Base-by-base conservation (phyloP, 2,113 vertebrate genomes). In the Halcyon senegalensis region DNA sequence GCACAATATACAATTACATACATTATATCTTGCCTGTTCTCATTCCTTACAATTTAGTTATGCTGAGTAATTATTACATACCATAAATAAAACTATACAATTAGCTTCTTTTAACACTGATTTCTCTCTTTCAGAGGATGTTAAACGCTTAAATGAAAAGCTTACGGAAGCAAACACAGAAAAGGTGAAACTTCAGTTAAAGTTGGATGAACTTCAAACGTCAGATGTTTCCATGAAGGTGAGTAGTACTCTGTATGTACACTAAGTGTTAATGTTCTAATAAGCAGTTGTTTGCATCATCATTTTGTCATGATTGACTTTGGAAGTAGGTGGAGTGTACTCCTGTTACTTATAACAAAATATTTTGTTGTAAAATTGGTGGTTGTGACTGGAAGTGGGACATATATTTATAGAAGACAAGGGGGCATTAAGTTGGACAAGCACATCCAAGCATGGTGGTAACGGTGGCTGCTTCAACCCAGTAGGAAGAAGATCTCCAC, bases 211-310 rank as follows among this genome's bases (percentile, higher is more conserved):
- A n/a, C 98, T 99, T 74, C 99, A 99, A 95, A 98, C 99, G n/a
- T 99, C 99, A 60, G 99, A 99, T 97, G 98, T 99, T 89, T 99
- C 99, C 50, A 98, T 99, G 82, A 99, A 99, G 98, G 99, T 99
- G 75, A 98, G 92, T 37, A 73, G 21, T 70, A 11, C 24, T 83
- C 62, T 16, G 1, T 35, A 13, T 82, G 16, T 5, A 1, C 21
- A 7, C 4, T 31, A 6, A 2, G 2, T 66, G 37, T 76, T 62
- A 23, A 24, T 75, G 15, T 56, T 68, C 11, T 94, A 35, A 23
- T 84, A 39, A 87, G 27, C 60, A 50, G 35, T 67, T 90, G 33
- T 77, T 88, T 56, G 33, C 18, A 7, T 73, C 24, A 35, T 27
- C 2, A 7, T 82, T 84, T 60, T 59, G 43, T 39, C 59, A 24